Base-by-base conservation (phyloP, 1,140 invertebrate genomes). In the Neocloeon triangulifer region DNA sequence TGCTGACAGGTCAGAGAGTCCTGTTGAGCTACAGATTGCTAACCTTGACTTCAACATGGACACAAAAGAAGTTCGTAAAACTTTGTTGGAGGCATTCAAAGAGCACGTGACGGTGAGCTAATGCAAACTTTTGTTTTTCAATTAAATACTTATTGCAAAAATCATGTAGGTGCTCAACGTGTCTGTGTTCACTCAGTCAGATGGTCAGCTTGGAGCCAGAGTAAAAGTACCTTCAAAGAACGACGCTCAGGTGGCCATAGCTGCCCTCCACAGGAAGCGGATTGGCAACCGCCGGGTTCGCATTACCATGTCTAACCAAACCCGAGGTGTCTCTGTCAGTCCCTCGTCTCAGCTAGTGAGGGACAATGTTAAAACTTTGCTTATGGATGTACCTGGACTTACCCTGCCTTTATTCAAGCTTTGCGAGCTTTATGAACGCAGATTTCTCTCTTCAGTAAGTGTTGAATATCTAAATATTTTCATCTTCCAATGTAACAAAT, bases 371-470 rank as follows among this genome's bases (percentile, higher is more conserved):
- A 48, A 62, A 6, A 47, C 55, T 12, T 40, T 71, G 14, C 48
- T 71, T 4, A 50, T 61, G 44, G 72, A 84, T 47, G 73, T 79
- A 21, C 77, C 79, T 25, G 67, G 67, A 2, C 65, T 74, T 44
- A 62, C 63, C 38, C 54, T 88, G 37, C 78, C 78, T 2, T 59
- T 88, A 18, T 82, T 82, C 46, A 79, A 80, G 51, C 82, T 88
- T 41, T 66, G 80, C 32, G 76, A 85, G 51, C 58, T 84, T 39
- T 79, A 77, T 48, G 79, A 86, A 51, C 73, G 69, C 41, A 66
- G 80, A 34, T 86, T 73, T 44, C 66, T 78, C 49, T 66, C 69
- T 25, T 70, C 72, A 4, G 31, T 20, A 14, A n/a, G n/a, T n/a
- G n/a, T n/a, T n/a, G n/a, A n/a, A n/a, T n/a, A n/a, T n/a, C n/a